phyloP scores from a whole-genome alignment of 1,140 invertebrate genomes.

The Drosophila insularis region DNA sequence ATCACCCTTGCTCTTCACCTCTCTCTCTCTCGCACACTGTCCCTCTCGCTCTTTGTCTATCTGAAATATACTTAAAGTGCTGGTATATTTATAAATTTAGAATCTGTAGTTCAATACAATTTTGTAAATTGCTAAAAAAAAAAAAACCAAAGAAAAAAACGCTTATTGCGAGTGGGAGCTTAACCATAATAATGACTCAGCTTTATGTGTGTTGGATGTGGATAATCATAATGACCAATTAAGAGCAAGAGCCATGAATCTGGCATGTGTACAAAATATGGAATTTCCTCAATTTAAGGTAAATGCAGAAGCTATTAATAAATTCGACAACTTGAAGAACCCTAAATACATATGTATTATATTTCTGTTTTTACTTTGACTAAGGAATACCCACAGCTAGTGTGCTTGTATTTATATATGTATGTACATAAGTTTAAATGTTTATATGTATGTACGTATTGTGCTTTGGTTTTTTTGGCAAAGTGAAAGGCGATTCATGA shows the following conservation, averaged over 20 bases:
- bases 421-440: no score
- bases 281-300: constrained; percentile 70
- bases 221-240: constrained; percentile 43
- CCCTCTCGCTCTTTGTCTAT: neutral
- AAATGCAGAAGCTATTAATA: constrained; percentile 62
- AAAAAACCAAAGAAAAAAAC: neutral
- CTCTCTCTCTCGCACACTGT: neutral
- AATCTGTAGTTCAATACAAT: neutral
- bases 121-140: neutral
- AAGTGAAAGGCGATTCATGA: constrained; percentile 73
- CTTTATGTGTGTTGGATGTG: constrained; percentile 20
- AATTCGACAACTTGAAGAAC: neutral
- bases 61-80: neutral
- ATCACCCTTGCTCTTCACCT: neutral
- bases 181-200: constrained; percentile 42
- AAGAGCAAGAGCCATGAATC: constrained; percentile 37
- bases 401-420: neutral
- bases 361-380: constrained; percentile 54
- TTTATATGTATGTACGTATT: neutral
- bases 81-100: neutral
- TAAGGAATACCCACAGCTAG: constrained; percentile 36
- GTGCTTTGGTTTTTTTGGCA: constrained; percentile 21
- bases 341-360: constrained; percentile 60
- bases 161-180: constrained; percentile 5
- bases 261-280: constrained; percentile 64